Conservation (phyloP, 2,888 invertebrate species). For the Hemistola chrysoprasaria region DNA sequence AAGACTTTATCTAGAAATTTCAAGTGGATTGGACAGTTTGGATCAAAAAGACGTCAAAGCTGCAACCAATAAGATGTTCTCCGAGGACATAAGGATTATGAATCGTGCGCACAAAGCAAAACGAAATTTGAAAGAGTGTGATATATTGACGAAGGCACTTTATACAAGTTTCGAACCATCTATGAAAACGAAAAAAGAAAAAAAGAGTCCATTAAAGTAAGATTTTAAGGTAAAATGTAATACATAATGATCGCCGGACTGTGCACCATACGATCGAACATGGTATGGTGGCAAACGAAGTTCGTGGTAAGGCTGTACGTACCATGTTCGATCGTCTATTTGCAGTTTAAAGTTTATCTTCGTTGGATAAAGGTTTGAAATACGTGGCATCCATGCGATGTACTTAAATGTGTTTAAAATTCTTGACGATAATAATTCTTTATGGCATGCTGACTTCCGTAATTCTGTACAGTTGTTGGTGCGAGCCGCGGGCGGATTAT, state of each 20-base stretch:
- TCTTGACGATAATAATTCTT: conserved; percentile 11
- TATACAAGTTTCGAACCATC: conserved; percentile 40
- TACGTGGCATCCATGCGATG: conserved; percentile 20
- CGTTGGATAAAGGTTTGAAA: too few species aligned
- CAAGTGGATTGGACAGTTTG: conserved; percentile 31
- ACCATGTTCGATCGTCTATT: too few species aligned
- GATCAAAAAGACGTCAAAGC: conserved; percentile 35
- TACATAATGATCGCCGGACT: too few species aligned
- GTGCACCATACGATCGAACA: too few species aligned
- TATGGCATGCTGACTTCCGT: conserved; percentile 15
- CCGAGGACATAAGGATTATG: conserved; percentile 36
- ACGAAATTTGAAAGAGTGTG: conserved; percentile 35
- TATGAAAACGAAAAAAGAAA: conserved; percentile 25
- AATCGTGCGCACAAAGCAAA: conserved; percentile 37
- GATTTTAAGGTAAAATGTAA: too few species aligned
- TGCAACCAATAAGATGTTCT: conserved; percentile 34
- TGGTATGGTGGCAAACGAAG: too few species aligned
- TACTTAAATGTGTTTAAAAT: conserved; percentile 15
- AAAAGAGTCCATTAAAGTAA: too few species aligned
- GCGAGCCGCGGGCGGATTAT: conserved; percentile 46
- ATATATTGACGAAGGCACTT: conserved; percentile 36
- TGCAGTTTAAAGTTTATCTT: too few species aligned
- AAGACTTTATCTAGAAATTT: conserved; percentile 30
- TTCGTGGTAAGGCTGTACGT: too few species aligned
- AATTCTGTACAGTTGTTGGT: conserved; percentile 35